A percentile compares a stretch with the other conserved stretches of the same genome.
Evolutionary conservation across 2,113 vertebrate species (phyloP).

Genomic region (Hystrix cristata): DNA sequence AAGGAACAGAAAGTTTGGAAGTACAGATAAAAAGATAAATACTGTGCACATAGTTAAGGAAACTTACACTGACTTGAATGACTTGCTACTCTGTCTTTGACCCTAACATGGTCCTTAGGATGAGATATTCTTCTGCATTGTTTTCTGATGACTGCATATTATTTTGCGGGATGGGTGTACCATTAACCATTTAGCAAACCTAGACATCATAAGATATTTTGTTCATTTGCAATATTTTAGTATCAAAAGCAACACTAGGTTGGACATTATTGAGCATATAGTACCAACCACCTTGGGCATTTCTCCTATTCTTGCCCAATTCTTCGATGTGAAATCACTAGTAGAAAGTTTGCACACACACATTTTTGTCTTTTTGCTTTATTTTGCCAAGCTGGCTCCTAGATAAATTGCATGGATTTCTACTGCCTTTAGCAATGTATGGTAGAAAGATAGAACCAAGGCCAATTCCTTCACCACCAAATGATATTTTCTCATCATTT

Average conservation of each 20-base stretch:
- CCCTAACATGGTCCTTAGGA: too few relatives aligned
- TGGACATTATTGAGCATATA: not conserved
- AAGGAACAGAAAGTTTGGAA: not conserved
- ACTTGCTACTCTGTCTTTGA: not conserved
- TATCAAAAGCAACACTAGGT: not conserved
- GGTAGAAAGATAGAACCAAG: rapidly evolving
- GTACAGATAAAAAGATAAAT: not conserved
- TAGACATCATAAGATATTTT: not conserved
- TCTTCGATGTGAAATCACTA: not conserved
- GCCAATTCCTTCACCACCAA: rapidly evolving
- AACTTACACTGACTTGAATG: not conserved
- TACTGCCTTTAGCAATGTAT: rapidly evolving
- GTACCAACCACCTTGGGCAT: not conserved
- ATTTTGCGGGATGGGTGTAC: not conserved
- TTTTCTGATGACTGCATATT: not conserved
- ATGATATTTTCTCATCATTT: not conserved
- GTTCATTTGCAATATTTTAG: not conserved
- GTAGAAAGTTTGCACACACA: not conserved
- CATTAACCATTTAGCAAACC: not conserved
- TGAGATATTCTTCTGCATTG: not conserved
- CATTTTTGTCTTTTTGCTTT: not conserved
- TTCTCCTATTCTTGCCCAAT: not conserved
- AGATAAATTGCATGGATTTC: not conserved
- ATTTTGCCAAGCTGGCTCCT: not conserved
- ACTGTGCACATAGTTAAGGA: not conserved